These are phyloP conservation scores for Leptonema lineaticorne DNA, from an alignment of 1,140 invertebrate genomes.

Conservation along the genomic window DNA sequence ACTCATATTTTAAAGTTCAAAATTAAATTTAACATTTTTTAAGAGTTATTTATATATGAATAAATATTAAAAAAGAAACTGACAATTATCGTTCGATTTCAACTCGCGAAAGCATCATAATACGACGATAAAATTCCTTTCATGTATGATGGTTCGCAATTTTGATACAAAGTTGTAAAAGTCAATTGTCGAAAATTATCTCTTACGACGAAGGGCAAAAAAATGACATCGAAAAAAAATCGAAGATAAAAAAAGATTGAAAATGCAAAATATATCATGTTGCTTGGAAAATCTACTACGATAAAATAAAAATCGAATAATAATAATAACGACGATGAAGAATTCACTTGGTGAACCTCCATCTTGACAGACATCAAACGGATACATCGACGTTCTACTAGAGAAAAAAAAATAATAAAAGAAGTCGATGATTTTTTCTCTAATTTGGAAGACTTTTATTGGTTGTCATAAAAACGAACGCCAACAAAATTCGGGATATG, in stretches of 20 bases:
- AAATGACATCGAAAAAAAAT: too few species aligned
- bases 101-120: not conserved
- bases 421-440: conserved; percentile 16
- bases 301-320: not conserved
- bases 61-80: not conserved
- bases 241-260: too few species aligned
- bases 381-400: too few species aligned
- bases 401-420: not conserved
- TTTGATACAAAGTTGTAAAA: not conserved
- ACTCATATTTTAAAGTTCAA: too few species aligned
- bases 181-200: not conserved
- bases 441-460: conserved; percentile 26
- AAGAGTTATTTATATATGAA: too few species aligned
- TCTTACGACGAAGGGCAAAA: too few species aligned
- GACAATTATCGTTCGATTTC: not conserved
- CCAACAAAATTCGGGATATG: conserved; percentile 26
- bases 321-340: too few species aligned
- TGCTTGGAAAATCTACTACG: too few species aligned
- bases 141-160: not conserved
- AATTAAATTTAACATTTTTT: too few species aligned
- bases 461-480: conserved; percentile 23
- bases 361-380: too few species aligned
- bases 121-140: conserved; percentile 1
- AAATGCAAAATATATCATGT: too few species aligned
- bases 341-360: too few species aligned